phyloP scores from a whole-genome alignment of 2,888 invertebrate genomes.

The Thereva unica region DNA sequence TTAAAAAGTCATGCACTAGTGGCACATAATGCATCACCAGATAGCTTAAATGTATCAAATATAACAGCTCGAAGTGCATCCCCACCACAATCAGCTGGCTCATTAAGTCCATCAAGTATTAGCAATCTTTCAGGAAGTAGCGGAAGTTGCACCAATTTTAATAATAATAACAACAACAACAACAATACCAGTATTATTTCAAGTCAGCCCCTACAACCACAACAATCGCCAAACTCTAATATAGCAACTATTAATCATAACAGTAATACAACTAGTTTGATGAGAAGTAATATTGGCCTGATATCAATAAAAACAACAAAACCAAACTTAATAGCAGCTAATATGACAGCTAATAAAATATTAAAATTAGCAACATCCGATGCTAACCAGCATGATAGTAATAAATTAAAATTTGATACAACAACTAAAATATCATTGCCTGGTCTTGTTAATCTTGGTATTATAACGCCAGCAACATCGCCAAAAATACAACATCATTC shows the following conservation, averaged over 20 bases:
- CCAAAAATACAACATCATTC: conserved; percentile 56
- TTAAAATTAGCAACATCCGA: conserved; percentile 51
- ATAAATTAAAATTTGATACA: conserved; percentile 46
- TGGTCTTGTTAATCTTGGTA: conserved; percentile 59
- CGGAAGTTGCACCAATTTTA: conserved; percentile 43
- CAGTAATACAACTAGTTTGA: conserved; percentile 50
- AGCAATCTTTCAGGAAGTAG: conserved; percentile 58
- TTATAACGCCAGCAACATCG: conserved; percentile 62
- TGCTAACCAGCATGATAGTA: conserved; percentile 38
- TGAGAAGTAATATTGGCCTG: conserved; percentile 58
- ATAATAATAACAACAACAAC: too few species aligned
- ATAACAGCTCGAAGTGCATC: conserved; percentile 51
- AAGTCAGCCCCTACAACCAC: conserved; percentile 34
- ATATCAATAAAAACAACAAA: conserved; percentile 53
- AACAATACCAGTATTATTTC: conserved; percentile 45
- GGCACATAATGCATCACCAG: conserved; percentile 56
- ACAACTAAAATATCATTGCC: conserved; percentile 56
- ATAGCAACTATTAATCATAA: conserved; percentile 28
- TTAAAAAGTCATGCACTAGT: conserved; percentile 71
- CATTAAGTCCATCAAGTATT: conserved; percentile 57
- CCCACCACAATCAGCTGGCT: conserved; percentile 57
- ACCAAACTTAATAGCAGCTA: conserved; percentile 53
- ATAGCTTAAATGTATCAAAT: conserved; percentile 46
- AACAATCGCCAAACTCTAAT: conserved; percentile 45
- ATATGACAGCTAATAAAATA: conserved; percentile 57